Evolutionary conservation across 2,888 invertebrate genomes (phyloP).

Genomic region (Oxyscelio sp.): DNA sequence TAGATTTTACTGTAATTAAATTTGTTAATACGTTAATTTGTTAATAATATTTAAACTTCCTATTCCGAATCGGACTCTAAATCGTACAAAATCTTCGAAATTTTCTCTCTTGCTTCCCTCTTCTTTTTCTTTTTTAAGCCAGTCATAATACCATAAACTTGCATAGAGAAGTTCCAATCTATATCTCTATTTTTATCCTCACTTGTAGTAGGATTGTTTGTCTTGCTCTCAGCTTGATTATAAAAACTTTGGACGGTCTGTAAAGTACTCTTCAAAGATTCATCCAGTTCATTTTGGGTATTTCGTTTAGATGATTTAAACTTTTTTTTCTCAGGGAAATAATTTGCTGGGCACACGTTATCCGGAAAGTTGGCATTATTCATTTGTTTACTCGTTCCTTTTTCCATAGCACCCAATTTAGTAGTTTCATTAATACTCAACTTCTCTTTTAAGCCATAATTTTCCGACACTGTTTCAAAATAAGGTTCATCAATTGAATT

Average conservation of each 20-base stretch:
- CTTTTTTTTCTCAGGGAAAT: not conserved
- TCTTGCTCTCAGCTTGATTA: not conserved
- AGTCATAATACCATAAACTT: not conserved
- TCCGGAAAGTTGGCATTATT: not conserved
- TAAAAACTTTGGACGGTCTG: slow-evolving; percentile 5
- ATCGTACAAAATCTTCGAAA: slow-evolving; percentile 6
- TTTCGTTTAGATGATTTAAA: not conserved
- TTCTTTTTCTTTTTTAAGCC: slow-evolving; percentile 4
- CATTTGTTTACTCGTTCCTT: not conserved
- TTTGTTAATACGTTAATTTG: not conserved
- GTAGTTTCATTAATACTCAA: not conserved
- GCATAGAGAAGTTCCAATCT: slow-evolving; percentile 8
- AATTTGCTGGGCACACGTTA: not conserved
- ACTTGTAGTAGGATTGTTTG: not conserved
- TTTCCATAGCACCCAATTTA: no score
- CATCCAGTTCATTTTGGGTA: not conserved
- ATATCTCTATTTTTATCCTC: slow-evolving; percentile 7
- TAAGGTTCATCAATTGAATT: no score
- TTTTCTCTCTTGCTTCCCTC: not conserved
- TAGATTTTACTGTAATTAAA: not conserved
- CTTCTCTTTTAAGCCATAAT: not conserved
- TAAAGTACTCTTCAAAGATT: slow-evolving; percentile 13
- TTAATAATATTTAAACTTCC: not conserved
- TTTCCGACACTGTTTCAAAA: no score
- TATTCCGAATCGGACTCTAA: slow-evolving; percentile 1